Evolutionary conservation across 2,888 invertebrate species (phyloP).

Genomic region (Lamellibrachia satsuma): DNA sequence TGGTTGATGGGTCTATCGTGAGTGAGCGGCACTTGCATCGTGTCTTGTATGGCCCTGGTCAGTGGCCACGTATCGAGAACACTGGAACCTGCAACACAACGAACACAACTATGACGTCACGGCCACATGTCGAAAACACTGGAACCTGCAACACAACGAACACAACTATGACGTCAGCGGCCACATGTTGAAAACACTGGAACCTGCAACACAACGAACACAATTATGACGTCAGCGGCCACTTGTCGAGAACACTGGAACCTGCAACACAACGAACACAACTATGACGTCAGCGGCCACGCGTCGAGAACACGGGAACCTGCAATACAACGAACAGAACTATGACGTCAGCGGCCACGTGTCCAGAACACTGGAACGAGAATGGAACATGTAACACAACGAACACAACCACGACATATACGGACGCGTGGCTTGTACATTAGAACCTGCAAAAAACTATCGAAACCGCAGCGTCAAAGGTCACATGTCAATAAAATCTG

Average conservation of each 20-base stretch:
- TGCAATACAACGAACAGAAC: background rate
- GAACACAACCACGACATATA: background rate
- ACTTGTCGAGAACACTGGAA: constrained; percentile 59
- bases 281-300: background rate
- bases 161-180: background rate
- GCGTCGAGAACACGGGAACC: background rate
- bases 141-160: background rate
- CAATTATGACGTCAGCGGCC: background rate
- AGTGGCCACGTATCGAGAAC: constrained; percentile 64
- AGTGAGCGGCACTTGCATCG: constrained; percentile 62
- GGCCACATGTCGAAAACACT: background rate
- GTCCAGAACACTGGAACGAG: background rate
- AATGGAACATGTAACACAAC: background rate
- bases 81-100: constrained; percentile 54
- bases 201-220: background rate
- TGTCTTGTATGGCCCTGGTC: constrained; percentile 61
- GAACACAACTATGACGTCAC: background rate
- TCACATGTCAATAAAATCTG: background rate
- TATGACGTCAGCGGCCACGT: background rate
- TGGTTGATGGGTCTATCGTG: constrained; percentile 61
- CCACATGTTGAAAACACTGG: background rate
- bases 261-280: constrained; percentile 43
- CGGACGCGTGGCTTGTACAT: constrained; percentile 53
- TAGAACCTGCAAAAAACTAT: constrained; percentile 50
- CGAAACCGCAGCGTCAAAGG: no score